A percentile compares a stretch with the other conserved stretches of the same genome.
Conservation (phyloP, 1,140 invertebrate genomes). For the Chlorops oryzae region DNA sequence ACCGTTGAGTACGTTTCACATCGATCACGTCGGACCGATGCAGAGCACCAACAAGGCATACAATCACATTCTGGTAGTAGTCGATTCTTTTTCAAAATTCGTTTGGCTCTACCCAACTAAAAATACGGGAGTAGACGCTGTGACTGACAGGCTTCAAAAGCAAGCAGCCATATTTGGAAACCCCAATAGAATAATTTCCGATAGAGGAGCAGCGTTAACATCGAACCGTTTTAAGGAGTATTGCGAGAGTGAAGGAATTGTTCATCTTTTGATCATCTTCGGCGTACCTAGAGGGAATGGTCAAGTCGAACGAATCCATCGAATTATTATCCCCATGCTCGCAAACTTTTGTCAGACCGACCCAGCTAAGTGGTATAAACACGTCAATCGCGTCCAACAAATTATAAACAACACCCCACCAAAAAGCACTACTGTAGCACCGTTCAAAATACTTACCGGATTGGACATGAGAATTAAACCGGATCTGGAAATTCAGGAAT, state of each 20-base stretch:
- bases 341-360: constrained; percentile 17
- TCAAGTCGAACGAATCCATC: constrained; percentile 25
- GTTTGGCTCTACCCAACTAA: too few species aligned
- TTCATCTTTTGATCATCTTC: constrained; percentile 21
- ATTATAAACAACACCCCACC: background rate
- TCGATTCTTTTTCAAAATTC: too few species aligned
- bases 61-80: too few species aligned
- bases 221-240: constrained; percentile 11
- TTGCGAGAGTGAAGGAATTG: constrained; percentile 22
- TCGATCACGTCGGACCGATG: too few species aligned
- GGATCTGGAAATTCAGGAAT: too few species aligned
- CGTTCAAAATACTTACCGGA: constrained; percentile 2
- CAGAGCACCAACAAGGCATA: too few species aligned
- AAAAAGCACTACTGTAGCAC: background rate
- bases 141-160: constrained; percentile 1
- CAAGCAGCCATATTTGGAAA: constrained; percentile 34
- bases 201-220: constrained; percentile 17
- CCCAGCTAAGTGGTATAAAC: background rate
- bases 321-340: constrained; percentile 21
- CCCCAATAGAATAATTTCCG: constrained; percentile 15
- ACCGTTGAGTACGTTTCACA: too few species aligned
- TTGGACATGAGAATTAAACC: constrained; percentile 4
- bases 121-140: constrained; percentile 6
- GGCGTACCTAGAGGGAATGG: constrained; percentile 21
- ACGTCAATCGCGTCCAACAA: too few species aligned